Percentiles rank a stretch among this genome's conserved stretches.
These are phyloP conservation scores for Avahi laniger DNA, from an alignment of 2,797 vertebrate species.

Conservation along the genomic window DNA sequence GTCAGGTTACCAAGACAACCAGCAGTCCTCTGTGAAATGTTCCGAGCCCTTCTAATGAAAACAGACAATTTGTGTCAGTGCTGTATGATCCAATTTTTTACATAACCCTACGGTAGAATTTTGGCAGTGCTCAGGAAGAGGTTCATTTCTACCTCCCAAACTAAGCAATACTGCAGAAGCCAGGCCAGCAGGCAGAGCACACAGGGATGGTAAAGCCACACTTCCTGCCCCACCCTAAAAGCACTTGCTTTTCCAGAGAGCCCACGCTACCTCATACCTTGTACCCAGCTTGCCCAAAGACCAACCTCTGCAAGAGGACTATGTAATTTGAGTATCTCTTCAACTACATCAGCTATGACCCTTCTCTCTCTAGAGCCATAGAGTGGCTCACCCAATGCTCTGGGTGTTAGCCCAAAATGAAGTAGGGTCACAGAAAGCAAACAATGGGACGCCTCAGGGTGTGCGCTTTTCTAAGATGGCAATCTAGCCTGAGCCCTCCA, in stretches of 20 bases:
- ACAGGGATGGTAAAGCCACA: not conserved
- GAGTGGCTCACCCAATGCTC: not conserved
- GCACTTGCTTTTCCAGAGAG: not conserved
- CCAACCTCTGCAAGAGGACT: not conserved
- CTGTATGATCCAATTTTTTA: not conserved
- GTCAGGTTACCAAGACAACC: not conserved
- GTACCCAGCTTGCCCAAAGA: not conserved
- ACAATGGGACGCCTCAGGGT: not conserved
- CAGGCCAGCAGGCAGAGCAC: not conserved
- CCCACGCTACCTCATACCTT: not conserved
- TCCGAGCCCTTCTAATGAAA: not conserved
- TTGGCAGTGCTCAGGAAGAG: not conserved
- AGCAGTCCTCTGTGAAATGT: not conserved
- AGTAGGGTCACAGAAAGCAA: not conserved
- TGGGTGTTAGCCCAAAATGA: not conserved
- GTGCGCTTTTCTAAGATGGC: not conserved
- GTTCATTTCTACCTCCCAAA: not conserved
- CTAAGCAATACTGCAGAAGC: not conserved
- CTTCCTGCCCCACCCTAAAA: not conserved
- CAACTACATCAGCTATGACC: not conserved
- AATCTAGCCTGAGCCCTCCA: not conserved
- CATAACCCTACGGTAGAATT: not conserved
- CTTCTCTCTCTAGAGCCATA: not conserved
- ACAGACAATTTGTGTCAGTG: not conserved
- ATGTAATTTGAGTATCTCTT: not conserved